Conservation (phyloP, 2,797 vertebrate genomes). For the Chrysocyon brachyurus region DNA sequence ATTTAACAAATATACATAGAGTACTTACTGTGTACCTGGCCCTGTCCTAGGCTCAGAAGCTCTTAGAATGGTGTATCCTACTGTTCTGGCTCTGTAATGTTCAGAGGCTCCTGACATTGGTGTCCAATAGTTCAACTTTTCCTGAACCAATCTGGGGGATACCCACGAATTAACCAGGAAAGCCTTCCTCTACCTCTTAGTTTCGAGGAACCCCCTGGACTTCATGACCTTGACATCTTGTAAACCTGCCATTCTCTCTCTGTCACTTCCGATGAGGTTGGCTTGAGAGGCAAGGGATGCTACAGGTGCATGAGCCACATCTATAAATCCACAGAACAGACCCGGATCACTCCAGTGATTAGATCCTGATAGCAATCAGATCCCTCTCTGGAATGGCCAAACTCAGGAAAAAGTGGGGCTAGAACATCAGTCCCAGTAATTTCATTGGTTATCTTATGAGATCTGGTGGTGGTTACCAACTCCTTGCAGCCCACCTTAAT, state of each 20-base stretch:
- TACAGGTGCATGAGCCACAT: neutral
- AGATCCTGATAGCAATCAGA: neutral
- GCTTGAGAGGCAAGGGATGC: neutral
- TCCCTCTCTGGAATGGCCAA: neutral
- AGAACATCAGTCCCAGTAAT: neutral
- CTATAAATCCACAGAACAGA: slow-evolving; percentile 9
- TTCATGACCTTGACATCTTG: neutral
- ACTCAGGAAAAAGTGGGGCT: neutral
- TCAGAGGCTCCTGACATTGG: neutral
- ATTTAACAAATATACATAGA: slow-evolving; percentile 40
- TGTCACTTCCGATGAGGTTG: neutral
- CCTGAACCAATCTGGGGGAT: slow-evolving; percentile 23
- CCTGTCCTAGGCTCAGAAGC: neutral
- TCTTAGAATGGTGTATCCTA: neutral
- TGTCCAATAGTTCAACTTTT: neutral
- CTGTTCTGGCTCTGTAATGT: slow-evolving; percentile 12
- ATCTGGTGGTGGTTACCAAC: neutral
- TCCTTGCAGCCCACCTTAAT: slow-evolving; percentile 7
- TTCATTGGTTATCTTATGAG: neutral
- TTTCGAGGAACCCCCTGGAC: neutral
- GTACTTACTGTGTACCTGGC: slow-evolving; percentile 14
- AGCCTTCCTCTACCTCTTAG: neutral
- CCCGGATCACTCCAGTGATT: neutral
- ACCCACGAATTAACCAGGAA: slow-evolving; percentile 27
- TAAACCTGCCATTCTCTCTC: neutral